phyloP scores from a whole-genome alignment of 2,113 vertebrate species.

The Balaeniceps rex region DNA sequence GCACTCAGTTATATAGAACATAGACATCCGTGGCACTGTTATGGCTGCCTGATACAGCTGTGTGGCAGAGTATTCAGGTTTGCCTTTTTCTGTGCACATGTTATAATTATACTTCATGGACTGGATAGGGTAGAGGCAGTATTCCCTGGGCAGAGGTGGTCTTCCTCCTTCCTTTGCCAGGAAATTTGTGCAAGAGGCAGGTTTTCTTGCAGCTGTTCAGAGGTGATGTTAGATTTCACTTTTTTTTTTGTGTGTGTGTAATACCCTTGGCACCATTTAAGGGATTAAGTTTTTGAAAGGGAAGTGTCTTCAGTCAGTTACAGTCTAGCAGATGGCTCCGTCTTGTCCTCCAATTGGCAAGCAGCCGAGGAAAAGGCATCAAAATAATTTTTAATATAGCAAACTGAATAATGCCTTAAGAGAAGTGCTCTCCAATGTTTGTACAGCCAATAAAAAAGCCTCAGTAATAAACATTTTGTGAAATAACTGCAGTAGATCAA shows the following conservation, averaged over 20 bases:
- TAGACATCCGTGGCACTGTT: fast-evolving
- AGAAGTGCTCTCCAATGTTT: neutral
- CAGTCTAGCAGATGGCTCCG: neutral
- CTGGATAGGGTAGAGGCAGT: neutral
- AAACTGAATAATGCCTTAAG: neutral
- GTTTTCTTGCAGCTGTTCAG: conserved; percentile 6
- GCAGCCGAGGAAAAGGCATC: conserved; percentile 6
- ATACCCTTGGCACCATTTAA: neutral
- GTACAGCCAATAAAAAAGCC: neutral
- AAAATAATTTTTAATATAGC: conserved; percentile 22
- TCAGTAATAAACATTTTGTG: conserved; percentile 6
- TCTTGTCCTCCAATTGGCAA: neutral
- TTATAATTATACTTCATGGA: neutral
- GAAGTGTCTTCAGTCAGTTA: neutral
- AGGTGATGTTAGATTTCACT: neutral
- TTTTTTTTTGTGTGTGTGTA: neutral
- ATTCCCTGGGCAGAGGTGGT: neutral
- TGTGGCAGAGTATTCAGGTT: neutral
- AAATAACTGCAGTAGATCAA: conserved; percentile 35
- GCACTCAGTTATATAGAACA: neutral
- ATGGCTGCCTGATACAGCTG: neutral
- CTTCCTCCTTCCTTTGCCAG: neutral
- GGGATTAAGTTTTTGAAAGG: neutral
- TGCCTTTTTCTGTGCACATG: neutral
- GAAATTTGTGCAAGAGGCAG: neutral